Evolutionary conservation across 2,888 invertebrate species (phyloP), one percentile per base, ranked within the genome.

Genomic region (Lypha dubia): DNA sequence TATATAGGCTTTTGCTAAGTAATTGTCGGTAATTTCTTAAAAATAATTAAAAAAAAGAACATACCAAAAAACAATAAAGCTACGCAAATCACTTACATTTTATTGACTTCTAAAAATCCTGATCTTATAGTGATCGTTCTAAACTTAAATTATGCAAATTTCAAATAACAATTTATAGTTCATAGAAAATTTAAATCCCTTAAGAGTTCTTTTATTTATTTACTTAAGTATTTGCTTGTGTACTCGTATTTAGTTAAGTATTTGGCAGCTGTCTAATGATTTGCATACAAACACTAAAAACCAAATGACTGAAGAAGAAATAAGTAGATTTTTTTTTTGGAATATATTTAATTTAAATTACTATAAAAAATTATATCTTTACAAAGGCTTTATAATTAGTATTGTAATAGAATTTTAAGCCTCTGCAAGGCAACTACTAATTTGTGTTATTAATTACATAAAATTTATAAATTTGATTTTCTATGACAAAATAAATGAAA

Each of bases 131-230:
- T n/a, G n/a, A n/a, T 15, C 44, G 44, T 15, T 38, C 15, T n/a
- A 15, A n/a, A 6, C 15, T n/a, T 38, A 0, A 15, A 6, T 44
- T 44, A n/a, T 4, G 3, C 49, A 20, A 49, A 2, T 13, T 41
- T 22, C 41, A 41, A n/a, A n/a, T 24, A 41, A 41, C 3, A 17
- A 1, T 17, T 24, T 6, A 49, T 28, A 9, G 6, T 49, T 1
- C 3, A 17, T 11, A 65, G 9, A 13, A 13, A 32, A 15, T 32
- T 28, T 15, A 49, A 63, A 60, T 58, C 49, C 15, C 73, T 67
- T 9, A 67, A 80, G 56, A 49, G 20, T 22, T 80, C 28, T 65
- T 22, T 73, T 79, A 51, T 65, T 73, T 79, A 74, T 60, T 60
- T 60, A 13, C 20, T 0, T 20, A 49, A 17, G 28, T 35, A 15